Evolutionary conservation across 2,888 invertebrate species (phyloP).

Genomic region (Lasioglossum malachurum): DNA sequence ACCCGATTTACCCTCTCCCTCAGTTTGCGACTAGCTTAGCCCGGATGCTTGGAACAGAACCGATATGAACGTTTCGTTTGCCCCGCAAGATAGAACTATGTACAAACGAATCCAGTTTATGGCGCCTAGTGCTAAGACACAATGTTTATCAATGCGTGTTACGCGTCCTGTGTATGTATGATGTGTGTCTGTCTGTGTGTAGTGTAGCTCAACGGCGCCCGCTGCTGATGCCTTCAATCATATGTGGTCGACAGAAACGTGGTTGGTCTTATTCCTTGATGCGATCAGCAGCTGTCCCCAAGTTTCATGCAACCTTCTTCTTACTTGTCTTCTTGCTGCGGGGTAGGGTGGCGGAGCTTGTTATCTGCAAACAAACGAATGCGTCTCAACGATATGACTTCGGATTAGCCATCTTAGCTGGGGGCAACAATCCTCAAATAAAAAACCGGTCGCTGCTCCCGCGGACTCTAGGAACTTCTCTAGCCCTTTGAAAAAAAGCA

Average conservation of each 20-base stretch:
- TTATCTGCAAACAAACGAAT: constrained; percentile 87
- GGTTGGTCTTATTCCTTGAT: constrained; percentile 78
- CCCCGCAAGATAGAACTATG: constrained; percentile 24
- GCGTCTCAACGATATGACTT: neutral
- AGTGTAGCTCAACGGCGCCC: neutral
- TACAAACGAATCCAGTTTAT: constrained; percentile 36
- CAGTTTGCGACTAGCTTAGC: constrained; percentile 12
- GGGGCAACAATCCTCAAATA: constrained; percentile 16
- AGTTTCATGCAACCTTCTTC: constrained; percentile 87
- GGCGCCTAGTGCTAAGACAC: constrained; percentile 48
- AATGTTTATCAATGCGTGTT: constrained; percentile 28
- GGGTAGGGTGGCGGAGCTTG: constrained; percentile 90
- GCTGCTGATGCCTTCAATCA: constrained; percentile 62
- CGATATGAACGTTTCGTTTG: constrained; percentile 19
- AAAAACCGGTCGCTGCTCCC: neutral
- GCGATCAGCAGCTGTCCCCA: constrained; percentile 74
- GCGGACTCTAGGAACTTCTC: neutral
- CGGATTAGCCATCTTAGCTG: neutral
- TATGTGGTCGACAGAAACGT: constrained; percentile 25
- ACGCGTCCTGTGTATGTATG: constrained; percentile 22
- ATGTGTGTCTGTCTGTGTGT: neutral
- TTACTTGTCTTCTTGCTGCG: constrained; percentile 90
- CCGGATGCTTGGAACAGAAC: constrained; percentile 21
- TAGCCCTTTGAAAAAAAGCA: neutral
- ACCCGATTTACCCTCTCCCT: neutral